Base-by-base conservation (phyloP, 2,113 vertebrate species). In the Grammomys surdaster region DNA sequence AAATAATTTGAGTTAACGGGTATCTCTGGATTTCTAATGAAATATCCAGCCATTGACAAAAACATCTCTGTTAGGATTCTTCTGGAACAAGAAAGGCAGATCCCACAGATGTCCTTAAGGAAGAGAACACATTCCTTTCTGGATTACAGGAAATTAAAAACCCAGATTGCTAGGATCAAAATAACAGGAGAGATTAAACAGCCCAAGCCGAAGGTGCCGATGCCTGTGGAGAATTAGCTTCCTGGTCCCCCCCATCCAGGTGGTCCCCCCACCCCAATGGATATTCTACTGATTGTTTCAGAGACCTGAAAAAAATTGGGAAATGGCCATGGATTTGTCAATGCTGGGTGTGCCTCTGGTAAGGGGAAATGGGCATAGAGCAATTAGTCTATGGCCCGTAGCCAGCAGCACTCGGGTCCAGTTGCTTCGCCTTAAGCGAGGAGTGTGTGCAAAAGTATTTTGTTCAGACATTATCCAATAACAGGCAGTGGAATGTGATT, bases 141-240 rank as follows among this genome's bases (percentile, higher is more conserved):
- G 95, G 95, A 98, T 97, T 96, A 97, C 98, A 98, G 98, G 98
- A 98, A 98, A 98, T 98, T 98, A 97, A 98, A 98, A 98, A 97
- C 98, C 33, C 96, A 97, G 94, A 94, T 96, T 98, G 91, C 97
- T 95, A 65, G 73, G 91, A 95, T 98, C 94, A 95, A 98, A 98
- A 98, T 98, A 78, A 98, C 78, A 94, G 97, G 84, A 88, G 97
- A 98, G 97, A 98, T 97, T 96, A 98, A 96, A 94, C 77, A 97
- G 97, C 91, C 91, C 96, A 88, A 96, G 95, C 94, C 60, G 82
- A 97, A 97, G 93, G 95, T 97, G 95, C 97, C 97, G 96, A 46
- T 91, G 95, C 92, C 96, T 95, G 87, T 0, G 96, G 96, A 95
- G 96, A 95, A 88, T 73, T 97, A 69, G 75, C 86, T n/a, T 22